phyloP scores from a whole-genome alignment of 2,113 vertebrate genomes.

The Beaufortia kweichowensis region DNA sequence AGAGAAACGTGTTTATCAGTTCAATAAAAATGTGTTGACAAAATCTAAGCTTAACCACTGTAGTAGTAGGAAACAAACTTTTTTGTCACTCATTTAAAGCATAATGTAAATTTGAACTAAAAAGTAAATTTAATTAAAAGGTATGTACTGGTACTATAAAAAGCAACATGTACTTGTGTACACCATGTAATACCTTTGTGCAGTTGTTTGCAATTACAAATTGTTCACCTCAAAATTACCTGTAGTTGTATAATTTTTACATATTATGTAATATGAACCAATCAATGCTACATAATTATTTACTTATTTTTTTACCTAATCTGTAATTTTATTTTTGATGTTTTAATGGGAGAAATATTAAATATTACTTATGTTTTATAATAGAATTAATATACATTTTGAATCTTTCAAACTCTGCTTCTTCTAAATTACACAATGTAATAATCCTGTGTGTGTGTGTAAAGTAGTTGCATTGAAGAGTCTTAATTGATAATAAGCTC shows the following conservation, averaged over 20 bases:
- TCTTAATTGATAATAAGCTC: not conserved
- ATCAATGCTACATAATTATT: not conserved
- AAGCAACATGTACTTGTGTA: not conserved
- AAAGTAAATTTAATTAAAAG: no score
- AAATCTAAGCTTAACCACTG: conserved; percentile 46
- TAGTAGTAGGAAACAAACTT: no score
- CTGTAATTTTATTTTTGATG: no score
- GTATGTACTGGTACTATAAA: no score
- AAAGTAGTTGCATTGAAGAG: not conserved
- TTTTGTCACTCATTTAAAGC: no score
- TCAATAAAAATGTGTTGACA: conserved; percentile 51
- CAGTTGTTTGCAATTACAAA: not conserved
- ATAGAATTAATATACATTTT: not conserved
- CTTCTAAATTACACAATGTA: no score
- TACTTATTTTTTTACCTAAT: not conserved
- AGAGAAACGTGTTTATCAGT: conserved; percentile 42
- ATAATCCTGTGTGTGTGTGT: not conserved
- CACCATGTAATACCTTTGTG: not conserved
- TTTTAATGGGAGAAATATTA: no score
- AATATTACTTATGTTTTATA: not conserved
- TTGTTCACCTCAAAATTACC: not conserved
- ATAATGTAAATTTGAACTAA: no score
- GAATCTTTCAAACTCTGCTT: not conserved
- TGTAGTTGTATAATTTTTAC: no score
- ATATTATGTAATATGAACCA: no score